Conservation (phyloP, 2,113 vertebrate species). For the Charadrius vociferus region DNA sequence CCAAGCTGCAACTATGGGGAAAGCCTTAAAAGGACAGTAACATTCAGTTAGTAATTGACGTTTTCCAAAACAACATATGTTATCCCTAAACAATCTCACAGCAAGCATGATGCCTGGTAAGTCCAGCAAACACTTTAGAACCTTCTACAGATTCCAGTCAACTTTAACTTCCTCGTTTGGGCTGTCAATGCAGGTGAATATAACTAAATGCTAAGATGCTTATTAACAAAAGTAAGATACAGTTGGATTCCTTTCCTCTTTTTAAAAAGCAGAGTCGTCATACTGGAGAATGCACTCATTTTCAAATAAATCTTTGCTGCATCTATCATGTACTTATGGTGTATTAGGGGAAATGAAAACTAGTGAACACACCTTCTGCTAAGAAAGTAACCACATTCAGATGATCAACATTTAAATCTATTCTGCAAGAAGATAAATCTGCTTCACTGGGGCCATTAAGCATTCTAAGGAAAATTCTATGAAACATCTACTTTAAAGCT, state of each 20-base stretch:
- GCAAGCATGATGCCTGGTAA: background rate
- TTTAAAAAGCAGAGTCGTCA: background rate
- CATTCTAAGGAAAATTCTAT: background rate
- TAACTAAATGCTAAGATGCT: background rate
- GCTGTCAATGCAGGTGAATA: background rate
- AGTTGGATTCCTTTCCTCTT: background rate
- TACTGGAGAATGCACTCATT: background rate
- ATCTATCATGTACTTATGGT: too few species aligned
- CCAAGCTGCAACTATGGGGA: conserved; percentile 75
- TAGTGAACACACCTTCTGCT: background rate
- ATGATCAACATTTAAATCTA: background rate
- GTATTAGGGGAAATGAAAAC: background rate
- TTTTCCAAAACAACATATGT: background rate
- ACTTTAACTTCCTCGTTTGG: background rate
- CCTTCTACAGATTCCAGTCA: background rate
- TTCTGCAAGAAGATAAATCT: background rate
- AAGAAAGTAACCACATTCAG: background rate
- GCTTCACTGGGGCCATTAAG: background rate
- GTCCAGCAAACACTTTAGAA: background rate
- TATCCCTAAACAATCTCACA: background rate
- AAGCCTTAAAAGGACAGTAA: conserved; percentile 61
- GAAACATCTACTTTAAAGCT: background rate
- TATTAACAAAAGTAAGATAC: background rate
- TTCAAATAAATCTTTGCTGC: background rate
- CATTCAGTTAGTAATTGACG: background rate